These are phyloP conservation scores for Andrena camellia DNA, from an alignment of 2,888 invertebrate species.

Conservation along the genomic window DNA sequence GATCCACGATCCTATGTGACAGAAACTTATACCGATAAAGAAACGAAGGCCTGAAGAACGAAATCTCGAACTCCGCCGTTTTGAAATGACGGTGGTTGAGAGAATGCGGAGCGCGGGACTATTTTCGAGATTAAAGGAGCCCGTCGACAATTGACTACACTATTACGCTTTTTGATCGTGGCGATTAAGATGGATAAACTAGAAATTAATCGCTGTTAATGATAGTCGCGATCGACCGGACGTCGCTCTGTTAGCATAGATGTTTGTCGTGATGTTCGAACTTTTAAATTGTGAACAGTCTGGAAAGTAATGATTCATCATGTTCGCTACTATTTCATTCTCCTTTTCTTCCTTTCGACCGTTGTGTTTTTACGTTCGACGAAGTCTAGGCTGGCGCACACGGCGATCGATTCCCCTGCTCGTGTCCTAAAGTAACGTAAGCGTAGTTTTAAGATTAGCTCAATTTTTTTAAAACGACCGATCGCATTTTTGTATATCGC, in stretches of 20 bases:
- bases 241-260: conserved; percentile 46
- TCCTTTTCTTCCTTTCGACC: conserved; percentile 29
- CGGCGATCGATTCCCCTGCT: conserved; percentile 59
- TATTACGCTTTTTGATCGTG: conserved; percentile 54
- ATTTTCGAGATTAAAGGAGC: conserved; percentile 37
- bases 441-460: conserved; percentile 80
- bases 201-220: conserved; percentile 54
- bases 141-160: conserved; percentile 36
- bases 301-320: conserved; percentile 16
- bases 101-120: conserved; percentile 5
- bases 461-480: conserved; percentile 78
- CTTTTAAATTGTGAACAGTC: conserved; percentile 33
- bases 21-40: conserved; percentile 6
- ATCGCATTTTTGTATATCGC: conserved; percentile 79
- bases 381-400: conserved; percentile 43
- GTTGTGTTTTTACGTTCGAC: conserved; percentile 51
- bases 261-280: conserved; percentile 49
- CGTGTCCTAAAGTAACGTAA: conserved; percentile 69
- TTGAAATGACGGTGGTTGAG: conserved; percentile 6
- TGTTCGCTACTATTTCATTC: conserved; percentile 36
- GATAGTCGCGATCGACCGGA: conserved; percentile 43
- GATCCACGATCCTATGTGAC: conserved; percentile 12
- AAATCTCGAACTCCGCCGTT: conserved; percentile 29
- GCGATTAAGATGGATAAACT: conserved; percentile 34
- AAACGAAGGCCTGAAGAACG: conserved; percentile 44